Evolutionary conservation across 1,140 invertebrate species (phyloP).

Genomic region (Neomicropteryx cornuta): DNA sequence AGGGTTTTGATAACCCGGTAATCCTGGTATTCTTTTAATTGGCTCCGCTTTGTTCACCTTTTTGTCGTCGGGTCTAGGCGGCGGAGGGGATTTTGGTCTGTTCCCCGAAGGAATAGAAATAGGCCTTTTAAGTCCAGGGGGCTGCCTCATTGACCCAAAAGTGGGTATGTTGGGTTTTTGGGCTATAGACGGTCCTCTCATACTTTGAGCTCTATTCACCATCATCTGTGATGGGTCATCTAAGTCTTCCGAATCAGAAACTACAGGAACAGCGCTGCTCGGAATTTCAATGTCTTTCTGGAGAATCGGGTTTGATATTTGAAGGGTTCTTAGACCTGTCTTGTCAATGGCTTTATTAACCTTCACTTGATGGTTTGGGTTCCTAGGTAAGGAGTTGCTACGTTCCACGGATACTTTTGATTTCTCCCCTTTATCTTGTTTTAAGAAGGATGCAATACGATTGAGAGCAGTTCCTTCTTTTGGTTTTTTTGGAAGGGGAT

Average conservation of each 20-base stretch:
- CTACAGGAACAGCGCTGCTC: slow-evolving; percentile 42
- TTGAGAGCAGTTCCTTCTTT: slow-evolving; percentile 53
- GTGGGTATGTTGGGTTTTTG: slow-evolving; percentile 51
- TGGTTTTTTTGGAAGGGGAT: slow-evolving; percentile 32
- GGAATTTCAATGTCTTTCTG: slow-evolving; percentile 54
- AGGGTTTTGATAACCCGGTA: slow-evolving; percentile 41
- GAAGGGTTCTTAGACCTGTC: slow-evolving; percentile 55
- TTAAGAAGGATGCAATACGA: slow-evolving; percentile 67
- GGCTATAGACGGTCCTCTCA: slow-evolving; percentile 46
- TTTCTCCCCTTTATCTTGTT: slow-evolving; percentile 45
- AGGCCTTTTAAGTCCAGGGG: slow-evolving; percentile 48
- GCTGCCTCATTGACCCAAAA: slow-evolving; percentile 69
- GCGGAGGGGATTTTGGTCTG: slow-evolving; percentile 52
- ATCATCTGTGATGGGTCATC: slow-evolving; percentile 38
- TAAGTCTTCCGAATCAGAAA: slow-evolving; percentile 34
- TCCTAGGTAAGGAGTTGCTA: slow-evolving; percentile 46
- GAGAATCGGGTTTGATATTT: slow-evolving; percentile 72
- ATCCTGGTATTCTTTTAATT: no score
- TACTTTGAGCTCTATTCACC: slow-evolving; percentile 64
- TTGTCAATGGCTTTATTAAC: slow-evolving; percentile 55
- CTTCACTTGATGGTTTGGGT: slow-evolving; percentile 43
- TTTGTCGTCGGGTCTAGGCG: slow-evolving; percentile 44
- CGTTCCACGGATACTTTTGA: slow-evolving; percentile 42
- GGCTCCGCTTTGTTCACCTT: slow-evolving; percentile 27
- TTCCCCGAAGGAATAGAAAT: slow-evolving; percentile 50